Base-by-base conservation (phyloP, 2,888 invertebrate species). In the Pogonocherus hispidulus region DNA sequence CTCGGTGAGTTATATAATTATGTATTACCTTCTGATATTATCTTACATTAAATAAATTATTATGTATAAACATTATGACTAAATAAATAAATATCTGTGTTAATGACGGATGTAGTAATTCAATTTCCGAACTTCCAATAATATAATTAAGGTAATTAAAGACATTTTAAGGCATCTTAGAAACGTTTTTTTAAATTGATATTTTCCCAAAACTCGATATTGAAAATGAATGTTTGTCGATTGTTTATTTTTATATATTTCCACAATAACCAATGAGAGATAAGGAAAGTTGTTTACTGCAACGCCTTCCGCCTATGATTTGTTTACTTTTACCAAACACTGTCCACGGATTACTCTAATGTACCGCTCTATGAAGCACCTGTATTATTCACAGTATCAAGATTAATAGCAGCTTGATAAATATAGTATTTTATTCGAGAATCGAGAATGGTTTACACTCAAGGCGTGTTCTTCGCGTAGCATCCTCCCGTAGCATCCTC, bases 351-450 rank as follows among this genome's bases (percentile, higher is more conserved):
- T 52, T 64, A 55, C n/a, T n/a, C 14, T 41, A 41, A 41, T 41
- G 16, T 41, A 14, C 16, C 16, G 68, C 16, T 14, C 16, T 69
- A 55, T 66, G 66, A 64, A 79, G 73, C 71, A 77, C 77, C 77
- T 77, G 79, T 76, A 75, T 77, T 78, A 77, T 75, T 68, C 70
- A 72, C 66, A 72, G 73, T 71, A 80, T 77, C 75, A 80, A 80
- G 81, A 81, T 81, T 81, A 79, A 80, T 81, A 74, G 78, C 74
- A 65, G 75, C 75, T 76, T 75, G 75, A 77, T 79, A 79, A 78
- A 80, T 80, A 78, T 62, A 47, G 59, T 47, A 51, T 80, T 80
- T 80, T 78, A 78, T 79, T 79, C 74, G 71, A 67, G 70, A 72
- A 76, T 72, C 71, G 71, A 57, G 47, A 59, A 68, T 69, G 74